These are phyloP conservation scores for Sphenodon punctatus DNA, from an alignment of 2,797 vertebrate genomes.

Conservation along the genomic window DNA sequence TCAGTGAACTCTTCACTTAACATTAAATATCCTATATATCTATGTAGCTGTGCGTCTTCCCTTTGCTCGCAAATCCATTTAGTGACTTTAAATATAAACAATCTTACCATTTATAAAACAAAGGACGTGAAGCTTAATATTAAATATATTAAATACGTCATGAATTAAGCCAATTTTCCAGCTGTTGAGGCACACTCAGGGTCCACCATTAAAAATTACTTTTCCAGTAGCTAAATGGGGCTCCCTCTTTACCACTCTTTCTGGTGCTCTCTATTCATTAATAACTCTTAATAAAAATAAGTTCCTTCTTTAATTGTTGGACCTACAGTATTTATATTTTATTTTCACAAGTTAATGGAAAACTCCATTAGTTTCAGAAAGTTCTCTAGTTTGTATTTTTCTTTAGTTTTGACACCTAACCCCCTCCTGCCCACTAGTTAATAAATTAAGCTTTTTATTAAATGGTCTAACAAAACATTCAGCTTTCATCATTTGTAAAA, in stretches of 20 bases:
- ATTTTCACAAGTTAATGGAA: constrained; percentile 47
- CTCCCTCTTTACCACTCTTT: constrained; percentile 55
- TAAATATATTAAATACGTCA: constrained; percentile 25
- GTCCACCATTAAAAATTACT: constrained; percentile 47
- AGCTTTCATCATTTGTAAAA: constrained; percentile 60
- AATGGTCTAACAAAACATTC: constrained; percentile 47
- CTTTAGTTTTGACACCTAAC: constrained; percentile 52
- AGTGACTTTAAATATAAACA: constrained; percentile 26
- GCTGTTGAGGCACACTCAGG: constrained; percentile 38
- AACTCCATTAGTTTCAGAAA: constrained; percentile 27
- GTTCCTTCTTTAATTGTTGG: constrained; percentile 51
- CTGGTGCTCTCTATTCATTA: constrained; percentile 61
- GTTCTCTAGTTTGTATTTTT: constrained; percentile 33
- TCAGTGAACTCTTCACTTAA: not conserved
- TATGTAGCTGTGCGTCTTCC: not conserved
- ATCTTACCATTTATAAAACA: constrained; percentile 14
- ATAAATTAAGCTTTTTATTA: constrained; percentile 65
- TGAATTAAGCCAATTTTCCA: constrained; percentile 51
- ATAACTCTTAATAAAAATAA: constrained; percentile 66
- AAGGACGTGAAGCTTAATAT: constrained; percentile 25
- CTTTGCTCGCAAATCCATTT: not conserved
- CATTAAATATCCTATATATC: not conserved
- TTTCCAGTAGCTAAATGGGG: constrained; percentile 57
- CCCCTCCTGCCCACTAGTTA: constrained; percentile 52
- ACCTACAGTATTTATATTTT: not conserved